A percentile compares a stretch with the other conserved stretches of the same genome.
phyloP scores from a whole-genome alignment of 2,113 vertebrate genomes.

The Gopherus flavomarginatus region DNA sequence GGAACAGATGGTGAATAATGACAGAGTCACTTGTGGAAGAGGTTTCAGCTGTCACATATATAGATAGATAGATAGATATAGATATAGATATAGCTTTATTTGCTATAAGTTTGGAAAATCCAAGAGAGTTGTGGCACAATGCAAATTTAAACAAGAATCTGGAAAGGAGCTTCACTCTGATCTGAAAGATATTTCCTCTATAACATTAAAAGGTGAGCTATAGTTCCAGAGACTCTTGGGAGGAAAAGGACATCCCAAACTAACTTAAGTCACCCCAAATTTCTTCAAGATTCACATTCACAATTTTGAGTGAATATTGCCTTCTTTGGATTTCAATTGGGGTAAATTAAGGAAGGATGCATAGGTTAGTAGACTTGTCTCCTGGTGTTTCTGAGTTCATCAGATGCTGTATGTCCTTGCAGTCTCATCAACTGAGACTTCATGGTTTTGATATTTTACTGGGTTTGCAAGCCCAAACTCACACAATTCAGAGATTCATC shows the following conservation, averaged over 20 bases:
- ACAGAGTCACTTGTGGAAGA: conserved; percentile 1
- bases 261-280: background rate
- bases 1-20: conserved; percentile 25
- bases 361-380: background rate
- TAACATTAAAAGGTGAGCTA: background rate
- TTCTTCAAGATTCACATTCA: background rate
- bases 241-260: background rate
- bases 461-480: background rate
- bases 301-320: background rate
- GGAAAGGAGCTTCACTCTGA: background rate
- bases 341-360: background rate
- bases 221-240: background rate
- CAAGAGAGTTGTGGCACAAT: background rate
- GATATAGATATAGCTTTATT: background rate
- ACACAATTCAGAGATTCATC: background rate
- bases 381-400: too few relatives aligned
- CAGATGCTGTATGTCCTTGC: background rate
- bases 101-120: conserved; percentile 4
- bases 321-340: background rate
- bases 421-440: background rate
- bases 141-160: background rate
- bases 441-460: background rate
- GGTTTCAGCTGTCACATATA: background rate
- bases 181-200: background rate
- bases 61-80: too few relatives aligned